Conservation (phyloP, 1,140 invertebrate species). For the Matsumurasca onukii region DNA sequence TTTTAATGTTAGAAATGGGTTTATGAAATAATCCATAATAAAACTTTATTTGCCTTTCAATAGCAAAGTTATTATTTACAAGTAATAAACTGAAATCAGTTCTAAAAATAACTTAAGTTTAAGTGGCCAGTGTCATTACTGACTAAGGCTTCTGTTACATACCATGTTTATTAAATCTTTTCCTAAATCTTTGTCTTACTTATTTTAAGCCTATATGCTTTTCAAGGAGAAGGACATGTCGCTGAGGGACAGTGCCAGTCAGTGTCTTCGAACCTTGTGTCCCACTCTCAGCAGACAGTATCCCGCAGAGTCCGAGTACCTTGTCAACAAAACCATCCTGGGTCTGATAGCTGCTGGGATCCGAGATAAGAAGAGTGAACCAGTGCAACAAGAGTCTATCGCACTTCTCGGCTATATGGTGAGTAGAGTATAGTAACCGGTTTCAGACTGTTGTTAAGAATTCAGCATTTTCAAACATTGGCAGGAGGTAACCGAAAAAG, state of each 20-base stretch:
- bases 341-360: slow-evolving; percentile 67
- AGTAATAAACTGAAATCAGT: too few relatives aligned
- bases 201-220: too few relatives aligned
- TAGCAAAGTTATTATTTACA: too few relatives aligned
- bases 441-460: too few relatives aligned
- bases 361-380: slow-evolving; percentile 59
- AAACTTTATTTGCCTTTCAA: too few relatives aligned
- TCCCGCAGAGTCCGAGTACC: slow-evolving; percentile 50
- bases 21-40: too few relatives aligned
- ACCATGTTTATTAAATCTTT: background rate
- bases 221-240: slow-evolving; percentile 74
- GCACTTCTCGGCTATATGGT: slow-evolving; percentile 70
- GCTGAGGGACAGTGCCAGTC: slow-evolving; percentile 72
- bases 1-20: too few relatives aligned
- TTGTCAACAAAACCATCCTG: slow-evolving; percentile 73
- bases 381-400: slow-evolving; percentile 73
- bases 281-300: slow-evolving; percentile 53
- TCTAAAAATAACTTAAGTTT: background rate
- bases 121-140: background rate
- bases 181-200: slow-evolving; percentile 15
- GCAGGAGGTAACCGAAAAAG: too few relatives aligned
- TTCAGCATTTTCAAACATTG: too few relatives aligned
- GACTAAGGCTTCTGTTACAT: background rate
- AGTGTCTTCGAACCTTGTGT: slow-evolving; percentile 67
- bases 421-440: too few relatives aligned